Conservation (phyloP, 2,888 invertebrate species). For the Machimus atricapillus region DNA sequence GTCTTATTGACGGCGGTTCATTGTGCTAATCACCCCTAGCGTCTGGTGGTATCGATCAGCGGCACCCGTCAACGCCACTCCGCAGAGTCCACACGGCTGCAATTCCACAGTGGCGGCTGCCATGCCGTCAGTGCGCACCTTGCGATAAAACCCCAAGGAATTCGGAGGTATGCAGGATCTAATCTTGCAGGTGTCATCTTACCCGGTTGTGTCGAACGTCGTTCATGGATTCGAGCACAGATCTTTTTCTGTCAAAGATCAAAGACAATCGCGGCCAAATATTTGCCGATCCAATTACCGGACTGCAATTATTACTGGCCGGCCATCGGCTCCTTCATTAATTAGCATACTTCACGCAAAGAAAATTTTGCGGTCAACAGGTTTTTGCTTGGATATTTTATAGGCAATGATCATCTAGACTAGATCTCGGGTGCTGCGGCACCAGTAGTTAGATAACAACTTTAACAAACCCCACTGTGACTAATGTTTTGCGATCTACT, state of each 20-base stretch:
- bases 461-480: not conserved
- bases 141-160: not conserved
- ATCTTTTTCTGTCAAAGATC: not conserved
- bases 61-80: not conserved
- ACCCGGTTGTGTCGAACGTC: not conserved
- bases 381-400: not conserved
- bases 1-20: not conserved
- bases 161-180: not conserved
- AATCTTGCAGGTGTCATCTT: not conserved
- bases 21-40: not conserved
- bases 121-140: not conserved
- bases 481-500: not conserved
- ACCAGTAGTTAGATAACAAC: not conserved
- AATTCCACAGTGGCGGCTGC: not conserved
- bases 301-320: not conserved
- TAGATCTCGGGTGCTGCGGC: not conserved
- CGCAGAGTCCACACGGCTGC: not conserved
- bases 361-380: conserved; percentile 15
- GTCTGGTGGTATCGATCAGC: conserved; percentile 11
- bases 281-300: not conserved
- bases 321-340: not conserved
- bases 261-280: not conserved
- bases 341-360: conserved; percentile 17
- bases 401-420: not conserved
- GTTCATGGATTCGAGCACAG: too few species aligned